Conservation (phyloP, 2,797 vertebrate genomes). For the Hoplostethus atlanticus region DNA sequence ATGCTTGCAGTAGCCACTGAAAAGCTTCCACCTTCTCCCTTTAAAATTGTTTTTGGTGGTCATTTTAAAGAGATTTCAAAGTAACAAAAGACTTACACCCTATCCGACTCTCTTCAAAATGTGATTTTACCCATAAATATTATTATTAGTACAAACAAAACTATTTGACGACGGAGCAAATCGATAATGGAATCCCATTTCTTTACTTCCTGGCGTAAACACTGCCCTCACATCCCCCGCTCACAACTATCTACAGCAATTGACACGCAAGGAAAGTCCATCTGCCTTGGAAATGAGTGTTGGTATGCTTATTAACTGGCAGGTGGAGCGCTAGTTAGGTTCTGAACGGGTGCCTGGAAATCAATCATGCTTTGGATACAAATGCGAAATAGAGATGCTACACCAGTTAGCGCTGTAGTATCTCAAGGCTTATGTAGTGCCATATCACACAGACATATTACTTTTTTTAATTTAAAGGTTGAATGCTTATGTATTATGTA, state of each 20-base stretch:
- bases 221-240: constrained; percentile 24
- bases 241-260: constrained; percentile 55
- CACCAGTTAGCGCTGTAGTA: constrained; percentile 25
- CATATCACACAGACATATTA: constrained; percentile 7
- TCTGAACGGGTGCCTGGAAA: constrained; percentile 39
- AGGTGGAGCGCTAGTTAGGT: constrained; percentile 36
- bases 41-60: constrained; percentile 8
- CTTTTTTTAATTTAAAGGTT: background rate
- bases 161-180: constrained; percentile 43
- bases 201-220: constrained; percentile 38
- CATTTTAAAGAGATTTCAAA: constrained; percentile 23
- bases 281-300: constrained; percentile 61
- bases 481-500: background rate
- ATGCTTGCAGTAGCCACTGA: background rate
- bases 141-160: constrained; percentile 41
- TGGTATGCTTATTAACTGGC: constrained; percentile 60
- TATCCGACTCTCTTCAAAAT: constrained; percentile 25
- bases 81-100: constrained; percentile 9
- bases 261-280: constrained; percentile 61
- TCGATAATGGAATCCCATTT: constrained; percentile 46
- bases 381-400: constrained; percentile 55
- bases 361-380: constrained; percentile 54
- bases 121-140: background rate
- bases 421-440: background rate
- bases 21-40: constrained; percentile 6